phyloP scores from a whole-genome alignment of 2,797 vertebrate species.

The Monodelphis domestica region DNA sequence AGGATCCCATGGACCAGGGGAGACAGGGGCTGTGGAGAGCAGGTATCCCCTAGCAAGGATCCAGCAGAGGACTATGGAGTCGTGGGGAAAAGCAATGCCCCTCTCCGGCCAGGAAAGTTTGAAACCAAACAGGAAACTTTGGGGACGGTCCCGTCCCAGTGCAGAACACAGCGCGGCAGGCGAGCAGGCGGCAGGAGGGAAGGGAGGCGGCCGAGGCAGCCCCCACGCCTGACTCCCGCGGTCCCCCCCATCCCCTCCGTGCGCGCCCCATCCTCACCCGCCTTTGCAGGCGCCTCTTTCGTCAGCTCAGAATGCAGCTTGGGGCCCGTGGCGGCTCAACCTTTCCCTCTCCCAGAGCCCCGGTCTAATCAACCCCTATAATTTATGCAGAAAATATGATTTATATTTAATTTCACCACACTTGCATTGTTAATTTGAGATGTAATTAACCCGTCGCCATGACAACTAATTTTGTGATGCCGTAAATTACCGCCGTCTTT shows the following conservation, averaged over 20 bases:
- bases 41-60: neutral
- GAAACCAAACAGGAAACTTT: conserved; percentile 75
- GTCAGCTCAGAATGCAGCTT: conserved; percentile 88
- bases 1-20: neutral
- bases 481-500: conserved; percentile 99
- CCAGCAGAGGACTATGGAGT: neutral
- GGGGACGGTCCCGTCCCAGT: conserved; percentile 59
- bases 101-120: conserved; percentile 77
- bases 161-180: conserved; percentile 45
- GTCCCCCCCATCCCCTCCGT: conserved; percentile 74
- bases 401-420: conserved; percentile 99
- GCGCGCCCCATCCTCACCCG: conserved; percentile 68
- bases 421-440: conserved; percentile 99
- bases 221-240: conserved; percentile 66
- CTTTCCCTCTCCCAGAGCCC: conserved; percentile 99
- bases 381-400: conserved; percentile 99
- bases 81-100: neutral
- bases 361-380: conserved; percentile 99
- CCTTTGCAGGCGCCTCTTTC: conserved; percentile 83
- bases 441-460: conserved; percentile 99
- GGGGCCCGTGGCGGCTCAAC: conserved; percentile 99
- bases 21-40: conserved; percentile 46
- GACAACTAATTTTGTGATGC: conserved; percentile 99
- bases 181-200: conserved; percentile 60
- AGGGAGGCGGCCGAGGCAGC: conserved; percentile 70